Conservation (phyloP, 1,140 invertebrate species). For the Maconellicoccus hirsutus region DNA sequence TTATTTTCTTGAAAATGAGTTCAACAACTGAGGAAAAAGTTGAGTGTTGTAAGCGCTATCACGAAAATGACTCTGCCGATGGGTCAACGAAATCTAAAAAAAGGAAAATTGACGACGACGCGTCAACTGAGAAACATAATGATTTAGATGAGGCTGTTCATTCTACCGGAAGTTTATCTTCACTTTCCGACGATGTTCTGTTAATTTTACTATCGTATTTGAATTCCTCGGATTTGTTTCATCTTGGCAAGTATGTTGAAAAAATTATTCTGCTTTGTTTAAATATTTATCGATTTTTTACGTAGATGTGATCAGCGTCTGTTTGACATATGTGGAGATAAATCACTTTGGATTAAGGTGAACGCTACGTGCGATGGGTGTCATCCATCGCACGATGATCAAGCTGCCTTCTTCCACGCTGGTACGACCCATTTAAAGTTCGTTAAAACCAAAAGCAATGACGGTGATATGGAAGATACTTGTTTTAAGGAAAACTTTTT, state of each 20-base stretch:
- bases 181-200: not conserved
- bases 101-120: too few relatives aligned
- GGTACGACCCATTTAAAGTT: not conserved
- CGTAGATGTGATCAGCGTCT: not conserved
- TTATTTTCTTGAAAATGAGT: too few relatives aligned
- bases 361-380: not conserved
- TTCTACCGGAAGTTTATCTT: too few relatives aligned
- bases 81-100: too few relatives aligned
- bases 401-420: not conserved
- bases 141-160: too few relatives aligned
- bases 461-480: not conserved
- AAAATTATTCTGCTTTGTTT: not conserved
- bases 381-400: not conserved
- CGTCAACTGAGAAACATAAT: too few relatives aligned
- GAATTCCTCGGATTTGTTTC: not conserved
- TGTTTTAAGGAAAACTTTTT: not conserved
- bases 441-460: not conserved
- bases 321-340: not conserved
- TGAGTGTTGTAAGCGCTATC: too few relatives aligned
- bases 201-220: not conserved
- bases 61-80: too few relatives aligned
- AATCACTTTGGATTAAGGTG: not conserved
- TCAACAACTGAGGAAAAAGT: too few relatives aligned
- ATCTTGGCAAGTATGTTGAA: not conserved
- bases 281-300: too few relatives aligned